A percentile compares a stretch with the other conserved stretches of the same genome.
Conservation (phyloP, 2,797 vertebrate species). For the Potorous gilbertii region DNA sequence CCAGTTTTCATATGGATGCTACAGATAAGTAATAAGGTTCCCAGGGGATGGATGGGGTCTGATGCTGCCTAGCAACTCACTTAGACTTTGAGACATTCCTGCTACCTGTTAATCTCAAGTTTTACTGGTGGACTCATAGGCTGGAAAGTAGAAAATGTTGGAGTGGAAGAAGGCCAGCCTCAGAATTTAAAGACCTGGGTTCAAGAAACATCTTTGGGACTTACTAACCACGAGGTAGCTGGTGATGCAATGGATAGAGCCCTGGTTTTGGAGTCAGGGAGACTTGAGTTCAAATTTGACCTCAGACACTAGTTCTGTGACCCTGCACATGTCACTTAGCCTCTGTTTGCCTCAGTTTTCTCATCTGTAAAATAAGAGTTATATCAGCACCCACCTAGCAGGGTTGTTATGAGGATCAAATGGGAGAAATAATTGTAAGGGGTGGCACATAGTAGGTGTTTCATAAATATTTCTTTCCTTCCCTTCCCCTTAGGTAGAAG, state of each 20-base stretch:
- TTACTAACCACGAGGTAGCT: background rate
- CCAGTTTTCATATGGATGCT: background rate
- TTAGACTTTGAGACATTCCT: background rate
- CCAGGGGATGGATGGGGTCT: background rate
- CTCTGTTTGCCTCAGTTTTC: background rate
- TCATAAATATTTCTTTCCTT: background rate
- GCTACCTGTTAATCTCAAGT: background rate
- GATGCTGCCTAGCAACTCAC: background rate
- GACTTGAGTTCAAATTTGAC: background rate
- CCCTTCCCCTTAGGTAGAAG: background rate
- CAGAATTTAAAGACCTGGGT: background rate
- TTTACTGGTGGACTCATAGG: background rate
- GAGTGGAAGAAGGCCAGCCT: background rate
- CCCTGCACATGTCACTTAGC: background rate
- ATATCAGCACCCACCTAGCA: background rate
- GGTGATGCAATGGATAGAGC: background rate
- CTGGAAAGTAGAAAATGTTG: background rate
- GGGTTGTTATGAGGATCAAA: background rate
- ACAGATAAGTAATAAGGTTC: background rate
- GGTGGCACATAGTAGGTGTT: background rate
- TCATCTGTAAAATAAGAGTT: background rate
- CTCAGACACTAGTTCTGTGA: background rate
- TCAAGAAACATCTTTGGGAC: background rate
- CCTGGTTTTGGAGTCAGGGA: background rate
- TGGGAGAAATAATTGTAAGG: too few relatives aligned